Evolutionary conservation across 2,113 vertebrate genomes (phyloP).

Genomic region (Tursiops truncatus): DNA sequence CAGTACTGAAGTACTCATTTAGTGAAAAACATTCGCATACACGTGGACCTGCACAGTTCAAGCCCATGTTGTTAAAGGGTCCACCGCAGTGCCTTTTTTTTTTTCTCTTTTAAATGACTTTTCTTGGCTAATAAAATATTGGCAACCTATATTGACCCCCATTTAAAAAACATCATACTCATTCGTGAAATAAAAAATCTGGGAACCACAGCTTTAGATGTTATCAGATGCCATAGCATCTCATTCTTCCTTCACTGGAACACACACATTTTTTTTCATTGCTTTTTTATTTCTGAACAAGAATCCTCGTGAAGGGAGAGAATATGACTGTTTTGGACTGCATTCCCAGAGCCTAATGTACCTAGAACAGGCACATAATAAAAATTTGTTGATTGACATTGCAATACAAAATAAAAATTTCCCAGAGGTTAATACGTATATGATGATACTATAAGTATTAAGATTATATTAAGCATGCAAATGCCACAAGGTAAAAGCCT

Average conservation of each 20-base stretch:
- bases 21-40: background rate
- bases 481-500: background rate
- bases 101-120: background rate
- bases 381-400: background rate
- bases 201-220: background rate
- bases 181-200: background rate
- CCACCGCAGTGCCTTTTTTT: background rate
- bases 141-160: background rate
- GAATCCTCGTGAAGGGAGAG: background rate
- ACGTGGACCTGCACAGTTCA: background rate
- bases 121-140: constrained; percentile 35
- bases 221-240: background rate
- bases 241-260: background rate
- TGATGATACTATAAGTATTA: background rate
- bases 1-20: background rate
- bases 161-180: background rate
- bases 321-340: background rate
- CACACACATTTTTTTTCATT: background rate
- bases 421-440: background rate
- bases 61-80: background rate
- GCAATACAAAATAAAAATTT: constrained; percentile 20
- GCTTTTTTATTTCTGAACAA: constrained; percentile 11
- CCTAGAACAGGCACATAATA: background rate
- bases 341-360: background rate
- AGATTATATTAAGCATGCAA: background rate